Evolutionary conservation across 2,888 invertebrate species (phyloP).

Genomic region (Cyaniris semiargus): DNA sequence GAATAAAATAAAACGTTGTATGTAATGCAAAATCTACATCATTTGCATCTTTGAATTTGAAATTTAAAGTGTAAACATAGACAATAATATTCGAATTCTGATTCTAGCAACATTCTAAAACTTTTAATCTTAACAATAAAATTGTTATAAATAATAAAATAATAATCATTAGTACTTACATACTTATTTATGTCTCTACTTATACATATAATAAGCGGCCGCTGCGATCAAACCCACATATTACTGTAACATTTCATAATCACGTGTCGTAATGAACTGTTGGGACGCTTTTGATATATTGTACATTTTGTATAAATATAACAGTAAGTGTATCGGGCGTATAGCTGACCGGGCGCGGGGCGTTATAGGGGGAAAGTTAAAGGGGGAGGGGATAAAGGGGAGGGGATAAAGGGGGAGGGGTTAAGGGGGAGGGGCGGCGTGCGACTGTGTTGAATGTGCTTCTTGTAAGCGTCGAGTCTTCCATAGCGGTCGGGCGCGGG

Average conservation of each 20-base stretch:
- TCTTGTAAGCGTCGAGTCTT: constrained; percentile 79
- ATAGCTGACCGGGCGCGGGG: constrained; percentile 57
- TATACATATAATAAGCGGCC: too few species aligned
- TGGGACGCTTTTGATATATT: constrained; percentile 73
- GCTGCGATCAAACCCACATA: constrained; percentile 21
- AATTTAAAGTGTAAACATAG: neutral
- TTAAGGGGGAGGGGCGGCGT: constrained; percentile 52
- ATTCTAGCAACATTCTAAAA: neutral
- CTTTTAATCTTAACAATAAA: neutral
- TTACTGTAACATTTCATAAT: constrained; percentile 37
- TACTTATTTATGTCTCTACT: too few species aligned
- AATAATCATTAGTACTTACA: neutral
- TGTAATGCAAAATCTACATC: neutral
- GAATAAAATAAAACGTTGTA: neutral
- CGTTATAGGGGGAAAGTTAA: neutral
- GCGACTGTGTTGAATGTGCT: constrained; percentile 77
- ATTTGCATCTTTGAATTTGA: neutral
- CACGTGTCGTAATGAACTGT: constrained; percentile 45
- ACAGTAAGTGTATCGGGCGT: constrained; percentile 73
- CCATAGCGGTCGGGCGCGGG: constrained; percentile 77
- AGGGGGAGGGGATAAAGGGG: neutral
- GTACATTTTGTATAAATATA: constrained; percentile 78
- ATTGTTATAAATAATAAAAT: neutral
- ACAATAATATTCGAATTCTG: neutral
- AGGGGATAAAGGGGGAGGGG: neutral